Conservation (phyloP, 2,888 invertebrate species). For the Platycheirus rosarum region DNA sequence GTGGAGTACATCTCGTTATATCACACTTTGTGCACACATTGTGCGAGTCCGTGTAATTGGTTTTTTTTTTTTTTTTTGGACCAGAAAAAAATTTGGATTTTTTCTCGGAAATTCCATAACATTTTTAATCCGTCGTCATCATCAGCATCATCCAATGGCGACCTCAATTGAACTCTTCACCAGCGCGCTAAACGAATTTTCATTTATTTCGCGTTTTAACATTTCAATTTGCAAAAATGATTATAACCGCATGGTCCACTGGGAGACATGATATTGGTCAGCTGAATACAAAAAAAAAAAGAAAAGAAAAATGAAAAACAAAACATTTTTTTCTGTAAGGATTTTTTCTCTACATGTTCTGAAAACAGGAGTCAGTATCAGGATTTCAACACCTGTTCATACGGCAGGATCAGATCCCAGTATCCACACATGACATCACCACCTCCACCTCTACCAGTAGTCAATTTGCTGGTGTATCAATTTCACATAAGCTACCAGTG, state of each 20-base stretch:
- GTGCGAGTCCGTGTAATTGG: constrained; percentile 52
- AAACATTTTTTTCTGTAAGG: constrained; percentile 9
- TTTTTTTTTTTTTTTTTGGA: constrained; percentile 27
- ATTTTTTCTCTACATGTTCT: constrained; percentile 5
- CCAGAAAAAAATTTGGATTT: constrained; percentile 26
- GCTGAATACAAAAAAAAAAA: constrained; percentile 1
- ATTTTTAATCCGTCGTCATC: constrained; percentile 38
- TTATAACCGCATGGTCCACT: constrained; percentile 50
- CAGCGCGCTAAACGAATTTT: constrained; percentile 69
- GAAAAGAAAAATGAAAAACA: background rate
- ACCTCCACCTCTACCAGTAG: constrained; percentile 9
- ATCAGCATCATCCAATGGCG: constrained; percentile 11
- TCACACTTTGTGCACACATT: constrained; percentile 43
- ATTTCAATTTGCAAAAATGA: constrained; percentile 72
- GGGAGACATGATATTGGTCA: constrained; percentile 55
- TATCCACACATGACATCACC: constrained; percentile 11
- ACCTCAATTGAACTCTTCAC: constrained; percentile 62
- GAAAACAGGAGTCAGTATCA: constrained; percentile 13
- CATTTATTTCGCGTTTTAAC: constrained; percentile 71
- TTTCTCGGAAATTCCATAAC: too few relatives aligned
- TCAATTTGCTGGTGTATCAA: constrained; percentile 34
- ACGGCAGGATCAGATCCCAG: too few relatives aligned
- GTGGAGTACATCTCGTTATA: constrained; percentile 51
- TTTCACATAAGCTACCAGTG: constrained; percentile 30
- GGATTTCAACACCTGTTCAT: constrained; percentile 68